These are phyloP conservation scores for Caradrina clavipalpis DNA, from an alignment of 2,888 invertebrate genomes.

Conservation along the genomic window DNA sequence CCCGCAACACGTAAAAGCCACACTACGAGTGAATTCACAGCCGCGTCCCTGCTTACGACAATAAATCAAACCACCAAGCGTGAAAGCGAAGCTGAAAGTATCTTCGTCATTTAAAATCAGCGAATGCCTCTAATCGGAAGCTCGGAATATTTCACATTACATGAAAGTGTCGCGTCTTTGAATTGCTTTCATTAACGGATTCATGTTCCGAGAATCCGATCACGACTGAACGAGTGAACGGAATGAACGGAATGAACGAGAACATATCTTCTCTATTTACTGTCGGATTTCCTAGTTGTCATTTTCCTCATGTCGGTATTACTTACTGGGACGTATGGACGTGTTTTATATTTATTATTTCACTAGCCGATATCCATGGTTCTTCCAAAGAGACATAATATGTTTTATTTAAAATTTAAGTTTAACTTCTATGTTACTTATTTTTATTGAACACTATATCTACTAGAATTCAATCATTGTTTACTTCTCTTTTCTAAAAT, in stretches of 20 bases:
- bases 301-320: slow-evolving; percentile 47
- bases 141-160: slow-evolving; percentile 12
- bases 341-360: slow-evolving; percentile 8
- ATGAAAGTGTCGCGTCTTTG: slow-evolving; percentile 17
- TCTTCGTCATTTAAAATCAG: not conserved
- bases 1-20: no score
- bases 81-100: not conserved
- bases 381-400: not conserved
- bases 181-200: slow-evolving; percentile 53
- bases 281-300: slow-evolving; percentile 30
- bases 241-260: slow-evolving; percentile 45
- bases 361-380: not conserved
- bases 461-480: no score
- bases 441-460: not conserved
- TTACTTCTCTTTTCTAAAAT: no score
- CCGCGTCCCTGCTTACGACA: not conserved
- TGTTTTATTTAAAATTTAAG: not conserved
- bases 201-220: slow-evolving; percentile 48
- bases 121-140: not conserved
- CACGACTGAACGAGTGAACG: slow-evolving; percentile 43
- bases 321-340: slow-evolving; percentile 23
- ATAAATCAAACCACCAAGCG: not conserved
- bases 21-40: not conserved
- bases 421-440: no score
- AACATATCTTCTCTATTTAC: slow-evolving; percentile 49